Conservation (phyloP, 2,797 vertebrate species). For the Trematomus bernacchii region DNA sequence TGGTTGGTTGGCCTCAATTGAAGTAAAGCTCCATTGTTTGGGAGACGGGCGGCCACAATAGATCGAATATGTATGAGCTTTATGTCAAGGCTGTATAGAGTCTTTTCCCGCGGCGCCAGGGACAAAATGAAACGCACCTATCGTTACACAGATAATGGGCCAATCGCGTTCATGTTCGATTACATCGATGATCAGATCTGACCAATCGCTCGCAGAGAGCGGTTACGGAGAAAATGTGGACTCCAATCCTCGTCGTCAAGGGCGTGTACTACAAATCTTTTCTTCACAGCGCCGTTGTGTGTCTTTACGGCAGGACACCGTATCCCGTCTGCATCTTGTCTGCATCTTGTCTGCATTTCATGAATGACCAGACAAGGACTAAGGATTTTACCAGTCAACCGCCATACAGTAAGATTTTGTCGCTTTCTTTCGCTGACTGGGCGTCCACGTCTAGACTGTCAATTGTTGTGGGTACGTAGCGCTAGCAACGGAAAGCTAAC, state of each 20-base stretch:
- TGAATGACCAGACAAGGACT: slow-evolving; percentile 65
- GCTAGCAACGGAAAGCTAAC: slow-evolving; percentile 44
- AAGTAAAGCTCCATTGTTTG: slow-evolving; percentile 14
- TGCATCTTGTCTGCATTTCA: slow-evolving; percentile 41
- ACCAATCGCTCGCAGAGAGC: slow-evolving; percentile 61
- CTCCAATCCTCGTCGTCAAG: slow-evolving; percentile 78
- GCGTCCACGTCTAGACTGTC: not conserved
- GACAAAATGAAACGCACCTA: slow-evolving; percentile 62
- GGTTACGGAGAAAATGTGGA: slow-evolving; percentile 51
- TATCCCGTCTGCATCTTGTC: slow-evolving; percentile 52
- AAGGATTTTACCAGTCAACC: slow-evolving; percentile 51
- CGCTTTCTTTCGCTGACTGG: not conserved
- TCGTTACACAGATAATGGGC: slow-evolving; percentile 14
- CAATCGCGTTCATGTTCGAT: slow-evolving; percentile 63
- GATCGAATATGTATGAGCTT: slow-evolving; percentile 28
- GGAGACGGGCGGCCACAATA: slow-evolving; percentile 15
- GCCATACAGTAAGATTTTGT: slow-evolving; percentile 68
- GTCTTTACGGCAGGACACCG: slow-evolving; percentile 49
- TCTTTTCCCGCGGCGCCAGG: slow-evolving; percentile 60
- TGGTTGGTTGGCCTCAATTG: not conserved
- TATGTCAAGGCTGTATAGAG: slow-evolving; percentile 27
- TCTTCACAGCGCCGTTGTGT: slow-evolving; percentile 77
- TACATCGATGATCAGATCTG: slow-evolving; percentile 27
- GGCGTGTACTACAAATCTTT: slow-evolving; percentile 81
- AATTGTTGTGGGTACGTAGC: slow-evolving; percentile 18